Base-by-base conservation (phyloP, 2,113 vertebrate species). In the Sturnira hondurensis region DNA sequence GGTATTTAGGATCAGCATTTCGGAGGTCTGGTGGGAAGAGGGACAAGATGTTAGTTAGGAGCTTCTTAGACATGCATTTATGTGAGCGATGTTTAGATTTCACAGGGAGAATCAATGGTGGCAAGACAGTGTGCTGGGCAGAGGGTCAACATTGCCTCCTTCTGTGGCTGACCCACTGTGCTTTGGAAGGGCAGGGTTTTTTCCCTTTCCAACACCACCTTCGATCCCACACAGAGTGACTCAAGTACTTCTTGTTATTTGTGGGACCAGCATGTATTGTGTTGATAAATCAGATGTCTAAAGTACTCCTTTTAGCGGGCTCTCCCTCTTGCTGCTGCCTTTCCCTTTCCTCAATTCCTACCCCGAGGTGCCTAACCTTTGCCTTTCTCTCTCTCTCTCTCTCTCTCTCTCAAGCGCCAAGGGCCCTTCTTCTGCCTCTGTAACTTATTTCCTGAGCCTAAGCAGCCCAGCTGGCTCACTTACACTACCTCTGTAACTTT, bases 41-140 rank as follows among this genome's bases (percentile, higher is more conserved):
- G 50, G 26, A 16, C 0, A 26, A 52, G 24, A 43, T 1, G 0
- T 56, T 16, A 7, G 13, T 13, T 3, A 20, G 11, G 24, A 68
- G 36, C 36, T 31, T 68, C 31, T 67, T 5, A 43, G 71, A 50
- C 43, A 20, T 33, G 82, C n/a, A 36, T 43, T 93, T 63, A 47
- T 20, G 67, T 80, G 86, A 70, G 20, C 50, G 41, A 4, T 50
- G 28, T 54, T 68, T n/a, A 63, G 36, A 74, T 54, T 95, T 74
- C 71, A 17, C n/a, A 65, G 45, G 68, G 58, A 76, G 47, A 33
- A 31, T 43, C 16, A 67, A 11, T 26, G 47, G 33, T 50, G 56
- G 38, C 31, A 74, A 71, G 71, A 11, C 0, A 19, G 22, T 13
- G 9, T 78, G 13, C 19, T 78, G 24, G 45, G 52, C 22, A 74